Evolutionary conservation across 2,797 vertebrate genomes (phyloP).

Genomic region (Erpetoichthys calabaricus): DNA sequence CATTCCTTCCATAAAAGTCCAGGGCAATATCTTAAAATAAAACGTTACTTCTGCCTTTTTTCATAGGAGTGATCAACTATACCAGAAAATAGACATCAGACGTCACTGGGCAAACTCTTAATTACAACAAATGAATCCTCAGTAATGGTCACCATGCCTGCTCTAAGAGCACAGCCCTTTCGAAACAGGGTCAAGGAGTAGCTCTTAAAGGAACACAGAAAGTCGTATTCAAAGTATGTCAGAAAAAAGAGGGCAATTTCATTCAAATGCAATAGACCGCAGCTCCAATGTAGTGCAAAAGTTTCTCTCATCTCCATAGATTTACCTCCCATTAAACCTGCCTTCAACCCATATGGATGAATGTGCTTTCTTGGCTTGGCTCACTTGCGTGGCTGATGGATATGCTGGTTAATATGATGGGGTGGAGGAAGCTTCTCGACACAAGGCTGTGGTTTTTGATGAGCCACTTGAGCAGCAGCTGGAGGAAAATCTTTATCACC

Average conservation of each 20-base stretch:
- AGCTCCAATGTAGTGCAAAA: background rate
- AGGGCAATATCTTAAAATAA: too few species aligned
- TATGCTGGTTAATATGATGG: background rate
- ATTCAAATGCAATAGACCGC: background rate
- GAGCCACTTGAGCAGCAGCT: slow-evolving; percentile 18
- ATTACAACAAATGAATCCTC: too few species aligned
- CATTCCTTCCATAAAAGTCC: too few species aligned
- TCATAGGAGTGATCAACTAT: too few species aligned
- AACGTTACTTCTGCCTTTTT: too few species aligned
- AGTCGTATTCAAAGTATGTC: background rate
- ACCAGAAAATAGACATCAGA: too few species aligned
- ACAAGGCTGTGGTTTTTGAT: slow-evolving; percentile 29
- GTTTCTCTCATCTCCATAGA: background rate
- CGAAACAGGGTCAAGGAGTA: background rate
- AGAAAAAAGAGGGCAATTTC: background rate
- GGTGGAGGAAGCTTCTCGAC: slow-evolving; percentile 26
- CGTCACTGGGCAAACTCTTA: too few species aligned
- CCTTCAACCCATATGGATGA: background rate
- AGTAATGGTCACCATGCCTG: too few species aligned
- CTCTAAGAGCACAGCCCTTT: too few species aligned
- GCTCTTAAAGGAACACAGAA: background rate
- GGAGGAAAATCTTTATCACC: slow-evolving; percentile 31
- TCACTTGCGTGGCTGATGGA: slow-evolving; percentile 4
- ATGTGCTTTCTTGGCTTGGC: background rate
- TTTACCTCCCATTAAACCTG: background rate